Conservation (phyloP, 2,888 invertebrate species). For the Pilophorus perplexus region DNA sequence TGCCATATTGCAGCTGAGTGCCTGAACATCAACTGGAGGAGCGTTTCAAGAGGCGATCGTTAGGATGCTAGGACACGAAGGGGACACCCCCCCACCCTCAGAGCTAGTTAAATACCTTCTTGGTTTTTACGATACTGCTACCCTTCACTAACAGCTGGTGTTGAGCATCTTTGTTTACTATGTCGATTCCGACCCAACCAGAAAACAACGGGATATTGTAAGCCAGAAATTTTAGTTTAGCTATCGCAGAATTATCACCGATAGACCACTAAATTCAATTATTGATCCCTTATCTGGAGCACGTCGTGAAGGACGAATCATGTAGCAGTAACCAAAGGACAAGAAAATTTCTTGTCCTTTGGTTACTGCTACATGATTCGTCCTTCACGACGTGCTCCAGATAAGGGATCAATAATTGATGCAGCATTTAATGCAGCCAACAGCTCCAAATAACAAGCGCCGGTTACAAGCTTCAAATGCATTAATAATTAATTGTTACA, state of each 20-base stretch:
- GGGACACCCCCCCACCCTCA: too few species aligned
- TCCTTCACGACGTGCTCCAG: too few species aligned
- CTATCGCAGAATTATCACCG: not conserved
- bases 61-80: not conserved
- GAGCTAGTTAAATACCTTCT: slow-evolving; percentile 7
- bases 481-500: too few species aligned
- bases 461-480: too few species aligned
- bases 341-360: too few species aligned
- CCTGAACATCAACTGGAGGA: slow-evolving; percentile 8
- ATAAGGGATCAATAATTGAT: too few species aligned
- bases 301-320: too few species aligned
- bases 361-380: too few species aligned
- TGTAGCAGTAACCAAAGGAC: too few species aligned
- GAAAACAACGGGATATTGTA: not conserved
- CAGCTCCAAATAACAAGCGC: too few species aligned
- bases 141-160: slow-evolving; percentile 15
- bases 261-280: too few species aligned
- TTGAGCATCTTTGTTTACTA: slow-evolving; percentile 11
- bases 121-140: slow-evolving; percentile 8
- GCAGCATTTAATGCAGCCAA: not conserved
- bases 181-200: not conserved
- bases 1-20: slow-evolving; percentile 9
- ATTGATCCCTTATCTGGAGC: too few species aligned
- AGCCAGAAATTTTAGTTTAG: not conserved
- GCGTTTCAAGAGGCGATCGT: slow-evolving; percentile 15